Base-by-base conservation (phyloP, 2,888 invertebrate species). In the Drosophila eohydei region DNA sequence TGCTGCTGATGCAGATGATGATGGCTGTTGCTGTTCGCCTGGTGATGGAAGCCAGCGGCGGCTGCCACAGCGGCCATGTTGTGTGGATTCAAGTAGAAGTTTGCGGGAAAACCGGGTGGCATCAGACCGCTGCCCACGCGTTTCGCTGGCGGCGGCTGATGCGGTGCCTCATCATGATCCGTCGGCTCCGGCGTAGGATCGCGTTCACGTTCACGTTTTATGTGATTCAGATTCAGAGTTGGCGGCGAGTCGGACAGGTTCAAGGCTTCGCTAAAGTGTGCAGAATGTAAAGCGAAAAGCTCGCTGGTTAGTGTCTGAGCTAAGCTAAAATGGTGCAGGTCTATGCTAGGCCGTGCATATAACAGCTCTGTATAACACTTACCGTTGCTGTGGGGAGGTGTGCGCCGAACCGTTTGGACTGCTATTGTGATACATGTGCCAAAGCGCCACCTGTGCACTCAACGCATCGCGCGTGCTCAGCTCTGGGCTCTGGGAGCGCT, bases 341-440 rank as follows among this genome's bases (percentile, higher is more conserved):
- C 51, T 14, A 7, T 0, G 64, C 64, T 64, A 12, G 7, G 2
- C 6, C 14, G 21, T 21, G 21, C 1, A 21, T 21, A 21, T 21
- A 21, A 21, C 21, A 21, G 7, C 38, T 67, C 7, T 69, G 59
- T 72, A 69, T 69, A 66, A 60, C 66, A 88, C 91, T 90, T 85
- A 93, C 93, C 93, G 91, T 84, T 93, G 94, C 61, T 94, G 92
- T 48, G 93, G 93, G 68, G 93, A 94, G 54, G 93, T 91, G 78
- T 93, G 88, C 78, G 93, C 89, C 78, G 92, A 81, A 81, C 93
- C 76, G 91, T 94, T 91, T 88, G 95, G 94, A 91, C 86, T 93
- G 89, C 93, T 94, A 92, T 96, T 96, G 92, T 96, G 96, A 93
- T 96, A 97, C 88, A 97, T 94, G 77, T 96, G 97, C 96, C 97